These are phyloP conservation scores for Matsumyia berberina DNA, from an alignment of 2,888 invertebrate genomes.

Conservation along the genomic window DNA sequence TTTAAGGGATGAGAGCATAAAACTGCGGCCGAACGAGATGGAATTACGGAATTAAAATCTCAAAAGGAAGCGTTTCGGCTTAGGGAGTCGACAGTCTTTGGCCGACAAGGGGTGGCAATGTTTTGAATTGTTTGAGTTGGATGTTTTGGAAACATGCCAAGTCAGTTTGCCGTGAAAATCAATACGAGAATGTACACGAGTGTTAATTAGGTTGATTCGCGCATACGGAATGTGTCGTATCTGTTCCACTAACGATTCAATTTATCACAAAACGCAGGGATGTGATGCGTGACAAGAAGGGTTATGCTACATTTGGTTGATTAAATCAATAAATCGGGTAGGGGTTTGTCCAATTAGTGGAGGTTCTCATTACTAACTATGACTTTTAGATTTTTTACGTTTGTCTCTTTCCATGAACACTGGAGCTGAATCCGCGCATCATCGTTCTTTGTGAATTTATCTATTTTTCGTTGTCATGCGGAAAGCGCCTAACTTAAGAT, in stretches of 20 bases:
- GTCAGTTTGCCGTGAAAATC: neutral
- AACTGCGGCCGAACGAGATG: neutral
- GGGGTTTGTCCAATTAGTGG: neutral
- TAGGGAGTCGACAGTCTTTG: neutral
- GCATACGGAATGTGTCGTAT: neutral
- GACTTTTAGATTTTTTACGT: no score
- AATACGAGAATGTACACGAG: neutral
- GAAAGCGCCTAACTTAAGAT: no score
- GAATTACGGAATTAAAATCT: constrained; percentile 37
- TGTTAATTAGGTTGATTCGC: constrained; percentile 29
- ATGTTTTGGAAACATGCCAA: neutral
- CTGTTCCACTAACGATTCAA: constrained; percentile 3
- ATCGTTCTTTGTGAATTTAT: no score
- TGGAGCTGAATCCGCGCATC: no score
- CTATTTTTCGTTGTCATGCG: no score
- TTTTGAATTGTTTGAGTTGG: neutral
- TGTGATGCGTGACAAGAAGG: neutral
- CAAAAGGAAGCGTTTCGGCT: neutral
- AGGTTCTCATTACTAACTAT: no score
- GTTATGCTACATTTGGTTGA: neutral
- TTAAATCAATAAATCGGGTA: neutral
- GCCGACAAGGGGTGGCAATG: neutral
- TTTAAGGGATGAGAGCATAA: constrained; percentile 12
- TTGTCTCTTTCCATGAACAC: no score
- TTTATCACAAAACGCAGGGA: neutral